phyloP scores from a whole-genome alignment of 2,888 invertebrate genomes.

The Herminia tarsipennalis region DNA sequence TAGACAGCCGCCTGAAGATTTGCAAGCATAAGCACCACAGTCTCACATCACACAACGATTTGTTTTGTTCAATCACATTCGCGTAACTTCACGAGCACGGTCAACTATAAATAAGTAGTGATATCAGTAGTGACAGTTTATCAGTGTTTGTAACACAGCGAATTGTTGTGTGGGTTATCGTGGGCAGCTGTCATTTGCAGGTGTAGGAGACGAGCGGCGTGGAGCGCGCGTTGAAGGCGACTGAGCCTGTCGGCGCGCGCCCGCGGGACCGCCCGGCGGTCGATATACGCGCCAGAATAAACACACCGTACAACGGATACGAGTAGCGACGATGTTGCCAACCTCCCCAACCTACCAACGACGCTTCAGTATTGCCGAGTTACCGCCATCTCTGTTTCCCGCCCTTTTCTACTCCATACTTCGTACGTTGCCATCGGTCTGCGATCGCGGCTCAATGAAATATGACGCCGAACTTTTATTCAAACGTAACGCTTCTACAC shows the following conservation, averaged over 20 bases:
- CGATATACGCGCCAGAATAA: conserved; percentile 84
- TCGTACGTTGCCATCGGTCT: conserved; percentile 39
- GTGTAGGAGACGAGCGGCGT: conserved; percentile 59
- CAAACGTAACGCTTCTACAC: background rate
- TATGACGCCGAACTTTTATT: background rate
- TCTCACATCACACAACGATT: conserved; percentile 66
- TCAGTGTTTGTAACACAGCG: conserved; percentile 50
- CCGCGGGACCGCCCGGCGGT: conserved; percentile 65
- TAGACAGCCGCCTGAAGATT: conserved; percentile 69
- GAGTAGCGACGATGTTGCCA: conserved; percentile 70
- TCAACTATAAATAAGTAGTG: conserved; percentile 28
- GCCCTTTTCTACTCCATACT: conserved; percentile 54
- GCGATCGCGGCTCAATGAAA: conserved; percentile 46
- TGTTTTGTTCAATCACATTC: conserved; percentile 44
- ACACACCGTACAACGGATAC: conserved; percentile 75
- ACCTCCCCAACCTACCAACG: conserved; percentile 30
- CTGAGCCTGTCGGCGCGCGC: conserved; percentile 75
- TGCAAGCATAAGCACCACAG: conserved; percentile 58
- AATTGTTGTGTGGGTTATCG: conserved; percentile 59
- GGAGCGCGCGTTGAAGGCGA: conserved; percentile 59
- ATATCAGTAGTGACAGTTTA: conserved; percentile 48
- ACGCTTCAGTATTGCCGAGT: conserved; percentile 59
- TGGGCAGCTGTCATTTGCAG: conserved; percentile 68
- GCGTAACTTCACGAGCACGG: conserved; percentile 32
- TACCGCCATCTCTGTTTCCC: conserved; percentile 62